phyloP scores from a whole-genome alignment of 2,888 invertebrate species.

The Plebejus melissa region DNA sequence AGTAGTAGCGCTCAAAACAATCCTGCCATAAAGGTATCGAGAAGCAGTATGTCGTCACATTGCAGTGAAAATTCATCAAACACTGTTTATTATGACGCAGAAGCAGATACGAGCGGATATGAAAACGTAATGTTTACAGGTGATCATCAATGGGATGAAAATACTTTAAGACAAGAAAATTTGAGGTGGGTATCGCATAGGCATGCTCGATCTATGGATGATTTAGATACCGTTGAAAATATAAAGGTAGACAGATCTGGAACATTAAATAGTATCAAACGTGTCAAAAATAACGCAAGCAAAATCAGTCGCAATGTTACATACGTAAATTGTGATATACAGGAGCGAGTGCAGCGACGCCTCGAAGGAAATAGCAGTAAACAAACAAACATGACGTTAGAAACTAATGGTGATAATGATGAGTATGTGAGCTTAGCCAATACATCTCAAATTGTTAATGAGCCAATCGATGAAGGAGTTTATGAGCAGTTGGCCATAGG shows the following conservation, averaged over 20 bases:
- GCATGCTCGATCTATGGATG: constrained; percentile 90
- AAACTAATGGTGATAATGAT: constrained; percentile 68
- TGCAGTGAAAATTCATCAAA: constrained; percentile 72
- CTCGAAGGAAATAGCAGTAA: constrained; percentile 39
- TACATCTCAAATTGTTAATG: constrained; percentile 42
- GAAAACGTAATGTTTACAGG: constrained; percentile 77
- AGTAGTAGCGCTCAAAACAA: constrained; percentile 45
- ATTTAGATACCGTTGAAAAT: constrained; percentile 79
- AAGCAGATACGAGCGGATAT: constrained; percentile 65
- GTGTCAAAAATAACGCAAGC: constrained; percentile 56
- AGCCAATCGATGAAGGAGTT: constrained; percentile 72
- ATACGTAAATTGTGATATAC: constrained; percentile 87
- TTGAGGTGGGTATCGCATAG: constrained; percentile 87
- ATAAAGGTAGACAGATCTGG: constrained; percentile 47
- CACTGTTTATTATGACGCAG: constrained; percentile 71
- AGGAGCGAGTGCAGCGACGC: constrained; percentile 67
- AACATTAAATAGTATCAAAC: constrained; percentile 67
- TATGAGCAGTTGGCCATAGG: constrained; percentile 78
- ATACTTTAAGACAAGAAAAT: constrained; percentile 89
- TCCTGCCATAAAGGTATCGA: constrained; percentile 57
- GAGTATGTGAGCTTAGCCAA: constrained; percentile 75
- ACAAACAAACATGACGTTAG: constrained; percentile 33
- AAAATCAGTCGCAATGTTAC: constrained; percentile 85
- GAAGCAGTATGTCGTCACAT: constrained; percentile 72
- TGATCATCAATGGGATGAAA: constrained; percentile 90